phyloP scores from a whole-genome alignment of 2,113 vertebrate genomes.

The Melanerpes formicivorus region DNA sequence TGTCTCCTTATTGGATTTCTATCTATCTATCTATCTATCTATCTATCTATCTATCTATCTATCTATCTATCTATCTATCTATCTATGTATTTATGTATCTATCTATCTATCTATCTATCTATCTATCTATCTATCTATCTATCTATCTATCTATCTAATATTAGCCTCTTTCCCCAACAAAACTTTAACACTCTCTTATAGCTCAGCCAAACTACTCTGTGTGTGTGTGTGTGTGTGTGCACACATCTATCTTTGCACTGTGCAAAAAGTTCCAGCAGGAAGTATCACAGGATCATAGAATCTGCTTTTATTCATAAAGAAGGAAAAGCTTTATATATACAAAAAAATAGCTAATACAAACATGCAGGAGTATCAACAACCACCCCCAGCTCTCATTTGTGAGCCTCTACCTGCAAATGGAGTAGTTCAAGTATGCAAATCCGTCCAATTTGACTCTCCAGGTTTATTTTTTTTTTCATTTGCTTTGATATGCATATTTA shows the following conservation, averaged over 20 bases:
- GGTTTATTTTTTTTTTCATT: slow-evolving; percentile 92
- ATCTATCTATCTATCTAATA: neutral
- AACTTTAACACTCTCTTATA: slow-evolving; percentile 42
- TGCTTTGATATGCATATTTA: slow-evolving; percentile 99
- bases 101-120: neutral
- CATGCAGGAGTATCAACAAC: neutral
- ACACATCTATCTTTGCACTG: neutral
- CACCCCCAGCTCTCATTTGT: slow-evolving; percentile 1
- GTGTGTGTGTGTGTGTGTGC: neutral
- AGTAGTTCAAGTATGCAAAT: slow-evolving; percentile 80
- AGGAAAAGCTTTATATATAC: neutral
- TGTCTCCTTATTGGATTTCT: slow-evolving; percentile 61
- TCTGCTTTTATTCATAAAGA: neutral
- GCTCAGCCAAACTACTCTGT: slow-evolving; percentile 5
- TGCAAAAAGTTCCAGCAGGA: neutral
- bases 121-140: too few relatives aligned
- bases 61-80: too few relatives aligned
- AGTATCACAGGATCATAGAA: neutral
- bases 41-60: too few relatives aligned
- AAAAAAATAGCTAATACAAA: slow-evolving; percentile 10
- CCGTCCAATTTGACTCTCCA: slow-evolving; percentile 89
- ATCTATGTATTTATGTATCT: too few relatives aligned
- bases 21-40: neutral
- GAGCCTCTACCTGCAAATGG: slow-evolving; percentile 66
- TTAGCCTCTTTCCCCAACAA: slow-evolving; percentile 44